Percentiles rank a stretch among this genome's conserved stretches.
phyloP scores from a whole-genome alignment of 30 jellyfish, hydroid and myxozoan genomes.

The Morbakka virulenta region DNA sequence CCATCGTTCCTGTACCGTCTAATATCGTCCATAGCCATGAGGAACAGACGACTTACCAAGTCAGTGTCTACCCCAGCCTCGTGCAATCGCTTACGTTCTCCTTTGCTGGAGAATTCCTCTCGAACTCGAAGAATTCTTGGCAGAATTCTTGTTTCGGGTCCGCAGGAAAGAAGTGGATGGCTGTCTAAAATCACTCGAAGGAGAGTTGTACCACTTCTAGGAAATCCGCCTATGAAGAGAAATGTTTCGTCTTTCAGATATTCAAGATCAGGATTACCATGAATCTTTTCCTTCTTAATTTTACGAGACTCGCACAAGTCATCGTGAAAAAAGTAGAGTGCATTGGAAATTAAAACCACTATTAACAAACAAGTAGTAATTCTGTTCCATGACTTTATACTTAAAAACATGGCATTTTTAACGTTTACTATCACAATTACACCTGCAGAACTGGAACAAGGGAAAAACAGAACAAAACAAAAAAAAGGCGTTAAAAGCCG shows the following conservation, averaged over 20 bases:
- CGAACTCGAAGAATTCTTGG: background rate
- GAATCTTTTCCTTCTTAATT: too few relatives aligned
- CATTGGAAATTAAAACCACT: too few relatives aligned
- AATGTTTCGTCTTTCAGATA: background rate
- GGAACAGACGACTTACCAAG: background rate
- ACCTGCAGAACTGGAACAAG: too few relatives aligned
- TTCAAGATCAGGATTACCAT: too few relatives aligned
- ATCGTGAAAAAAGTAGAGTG: too few relatives aligned
- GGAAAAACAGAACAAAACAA: too few relatives aligned
- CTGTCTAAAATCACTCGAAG: background rate
- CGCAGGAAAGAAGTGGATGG: constrained; percentile 9
- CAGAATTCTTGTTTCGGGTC: constrained; percentile 10
- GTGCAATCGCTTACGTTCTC: background rate
- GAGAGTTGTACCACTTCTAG: constrained; percentile 19
- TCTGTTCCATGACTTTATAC: too few relatives aligned
- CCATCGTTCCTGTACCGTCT: background rate
- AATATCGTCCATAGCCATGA: background rate
- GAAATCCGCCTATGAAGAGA: constrained; percentile 7
- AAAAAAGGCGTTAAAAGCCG: too few relatives aligned
- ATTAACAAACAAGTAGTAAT: too few relatives aligned
- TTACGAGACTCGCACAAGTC: too few relatives aligned
- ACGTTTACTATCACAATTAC: too few relatives aligned
- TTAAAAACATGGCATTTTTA: too few relatives aligned
- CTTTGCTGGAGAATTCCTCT: background rate
- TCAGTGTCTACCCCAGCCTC: background rate